phyloP scores from a whole-genome alignment of 1,140 invertebrate genomes.

The Eulimnadia texana region DNA sequence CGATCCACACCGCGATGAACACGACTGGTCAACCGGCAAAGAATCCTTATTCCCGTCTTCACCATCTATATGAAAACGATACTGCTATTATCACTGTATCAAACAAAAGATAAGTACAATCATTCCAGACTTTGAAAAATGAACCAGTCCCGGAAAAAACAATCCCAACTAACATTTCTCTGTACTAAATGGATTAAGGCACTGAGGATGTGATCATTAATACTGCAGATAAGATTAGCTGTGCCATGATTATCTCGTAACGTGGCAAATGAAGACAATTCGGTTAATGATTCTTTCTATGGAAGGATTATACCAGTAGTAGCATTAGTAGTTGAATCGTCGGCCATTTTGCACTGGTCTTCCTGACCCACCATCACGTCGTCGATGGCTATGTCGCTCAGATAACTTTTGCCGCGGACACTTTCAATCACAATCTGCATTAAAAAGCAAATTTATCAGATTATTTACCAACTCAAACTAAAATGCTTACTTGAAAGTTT shows the following conservation, averaged over 20 bases:
- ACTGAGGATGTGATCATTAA: neutral
- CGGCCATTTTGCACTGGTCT: constrained; percentile 26
- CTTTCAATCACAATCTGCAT: constrained; percentile 53
- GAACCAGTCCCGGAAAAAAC: no score
- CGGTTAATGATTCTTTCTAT: neutral
- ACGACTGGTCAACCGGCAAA: no score
- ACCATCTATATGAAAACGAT: neutral
- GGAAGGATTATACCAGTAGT: constrained; percentile 1
- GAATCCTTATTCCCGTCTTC: neutral
- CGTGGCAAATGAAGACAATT: neutral
- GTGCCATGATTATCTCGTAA: neutral
- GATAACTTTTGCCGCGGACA: constrained; percentile 42
- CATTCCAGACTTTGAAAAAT: no score
- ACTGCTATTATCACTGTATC: no score
- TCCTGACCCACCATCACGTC: constrained; percentile 42
- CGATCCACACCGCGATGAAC: neutral
- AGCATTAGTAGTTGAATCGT: constrained; percentile 14
- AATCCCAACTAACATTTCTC: no score
- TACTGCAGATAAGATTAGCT: neutral
- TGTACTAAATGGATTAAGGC: neutral
- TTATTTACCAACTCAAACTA: neutral
- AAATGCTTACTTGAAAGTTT: constrained; percentile 43
- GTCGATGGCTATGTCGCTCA: constrained; percentile 59
- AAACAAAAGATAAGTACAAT: no score
- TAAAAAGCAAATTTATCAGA: neutral